Base-by-base conservation (phyloP, 2,113 vertebrate genomes). In the Ictidomys tridecemlineatus region DNA sequence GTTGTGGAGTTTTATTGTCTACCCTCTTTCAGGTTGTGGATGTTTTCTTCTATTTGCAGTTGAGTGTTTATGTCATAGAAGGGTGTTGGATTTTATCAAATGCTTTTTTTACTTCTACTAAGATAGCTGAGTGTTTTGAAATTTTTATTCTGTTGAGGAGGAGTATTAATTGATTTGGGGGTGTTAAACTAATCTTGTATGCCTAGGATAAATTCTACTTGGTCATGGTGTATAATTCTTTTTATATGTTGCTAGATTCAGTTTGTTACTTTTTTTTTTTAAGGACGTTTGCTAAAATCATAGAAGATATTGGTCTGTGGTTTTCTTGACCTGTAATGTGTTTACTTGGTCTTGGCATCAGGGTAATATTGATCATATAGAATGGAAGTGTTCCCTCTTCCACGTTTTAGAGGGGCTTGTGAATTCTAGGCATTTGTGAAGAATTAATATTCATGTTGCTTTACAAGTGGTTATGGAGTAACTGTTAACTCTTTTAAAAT, bases 91-190 rank as follows among this genome's bases (percentile, higher is more conserved):
- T 89, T 65, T 73, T 89, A 91, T 76, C 12, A 69, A 11, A 76
- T 93, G 84, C 8, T 93, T 95, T 95, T 42, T 90, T 48, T 82
- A 14, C 39, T 86, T 80, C 39, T 74, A 34, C 76, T 91, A 53
- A 80, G 34, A 82, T 93, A 30, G 32, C 28, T 17, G 3, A 30
- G 9, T 67, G 12, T 28, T 89, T 90, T 74, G 65, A 56, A 32
- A 61, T 82, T 70, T 89, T n/a, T 83, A 45, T 48, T 85, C 28
- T 84, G 10, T 91, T 76, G 9, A 56, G 30, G 85, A 30, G 37
- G 18, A 28, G 13, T 51, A 76, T 80, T 83, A 67, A 91, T 76
- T 93, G n/a, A 65, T 93, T 77, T 95, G 45, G 26, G 89, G 8
- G 17, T 90, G 45, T 91, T 82, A 74, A 94, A 48, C 53, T 86